Evolutionary conservation across 1,140 invertebrate genomes (phyloP).

Genomic region (Parapsyche elsis): DNA sequence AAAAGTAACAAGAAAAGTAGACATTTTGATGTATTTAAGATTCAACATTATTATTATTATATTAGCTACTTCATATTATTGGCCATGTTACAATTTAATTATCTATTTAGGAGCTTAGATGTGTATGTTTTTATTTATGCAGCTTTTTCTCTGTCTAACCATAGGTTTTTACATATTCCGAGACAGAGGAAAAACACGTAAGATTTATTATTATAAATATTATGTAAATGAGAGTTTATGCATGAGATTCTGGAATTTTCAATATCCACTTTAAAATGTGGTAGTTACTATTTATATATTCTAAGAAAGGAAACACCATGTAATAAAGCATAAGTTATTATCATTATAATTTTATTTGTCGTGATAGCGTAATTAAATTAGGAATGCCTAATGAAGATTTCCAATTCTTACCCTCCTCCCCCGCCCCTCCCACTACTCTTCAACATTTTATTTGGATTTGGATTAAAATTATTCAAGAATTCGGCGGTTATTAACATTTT

Average conservation of each 20-base stretch:
- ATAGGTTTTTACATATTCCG: constrained; percentile 15
- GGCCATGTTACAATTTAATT: constrained; percentile 38
- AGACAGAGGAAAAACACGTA: constrained; percentile 1
- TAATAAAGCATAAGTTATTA: constrained; percentile 27
- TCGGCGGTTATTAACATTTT: background rate
- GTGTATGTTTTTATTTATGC: constrained; percentile 42
- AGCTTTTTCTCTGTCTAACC: constrained; percentile 35
- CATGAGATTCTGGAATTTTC: constrained; percentile 25
- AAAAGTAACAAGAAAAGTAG: too few species aligned
- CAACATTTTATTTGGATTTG: background rate
- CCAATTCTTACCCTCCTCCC: background rate
- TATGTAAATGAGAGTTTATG: constrained; percentile 19
- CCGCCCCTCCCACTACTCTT: background rate
- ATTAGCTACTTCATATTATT: constrained; percentile 4
- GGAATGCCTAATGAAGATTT: constrained; percentile 16
- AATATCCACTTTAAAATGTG: constrained; percentile 15
- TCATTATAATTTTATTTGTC: constrained; percentile 27
- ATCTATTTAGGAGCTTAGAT: constrained; percentile 13
- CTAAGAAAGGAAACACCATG: constrained; percentile 37
- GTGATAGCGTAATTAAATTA: constrained; percentile 6
- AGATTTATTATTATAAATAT: constrained; percentile 8
- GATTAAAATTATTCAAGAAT: too few species aligned
- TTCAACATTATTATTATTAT: too few species aligned
- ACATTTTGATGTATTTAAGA: too few species aligned
- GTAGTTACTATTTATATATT: constrained; percentile 35